Conservation (phyloP, 2,113 vertebrate species). For the Tragulus kanchil region DNA sequence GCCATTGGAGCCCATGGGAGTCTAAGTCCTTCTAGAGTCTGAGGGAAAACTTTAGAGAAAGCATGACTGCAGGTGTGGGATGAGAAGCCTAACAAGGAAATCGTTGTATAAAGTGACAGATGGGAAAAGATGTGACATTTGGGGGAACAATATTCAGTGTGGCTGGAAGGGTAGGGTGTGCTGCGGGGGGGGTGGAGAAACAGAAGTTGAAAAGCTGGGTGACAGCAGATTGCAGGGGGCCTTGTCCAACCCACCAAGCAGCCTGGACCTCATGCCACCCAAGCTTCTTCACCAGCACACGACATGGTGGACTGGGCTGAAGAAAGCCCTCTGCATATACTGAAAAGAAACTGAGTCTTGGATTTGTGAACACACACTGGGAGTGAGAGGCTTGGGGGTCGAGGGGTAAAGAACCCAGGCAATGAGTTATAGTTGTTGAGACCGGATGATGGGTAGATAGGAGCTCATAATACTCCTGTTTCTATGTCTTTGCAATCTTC, state of each 20-base stretch:
- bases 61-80: background rate
- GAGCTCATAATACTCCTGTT: background rate
- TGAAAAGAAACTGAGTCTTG: background rate
- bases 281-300: background rate
- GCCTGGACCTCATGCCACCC: background rate
- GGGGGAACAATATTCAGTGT: background rate
- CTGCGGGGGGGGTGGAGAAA: background rate
- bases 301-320: background rate
- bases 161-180: background rate
- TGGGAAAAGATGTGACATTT: background rate
- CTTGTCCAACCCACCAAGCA: background rate
- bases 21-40: background rate
- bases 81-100: background rate
- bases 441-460: background rate
- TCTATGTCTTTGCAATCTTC: background rate
- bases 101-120: background rate
- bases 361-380: no score
- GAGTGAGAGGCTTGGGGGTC: no score
- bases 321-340: background rate
- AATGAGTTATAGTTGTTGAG: background rate
- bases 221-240: no score
- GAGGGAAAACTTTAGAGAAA: background rate
- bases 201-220: accelerated
- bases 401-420: background rate
- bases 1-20: background rate